A percentile compares a stretch with the other conserved stretches of the same genome.
Evolutionary conservation across 2,888 invertebrate genomes (phyloP).

Genomic region (Eucera pruinosa): DNA sequence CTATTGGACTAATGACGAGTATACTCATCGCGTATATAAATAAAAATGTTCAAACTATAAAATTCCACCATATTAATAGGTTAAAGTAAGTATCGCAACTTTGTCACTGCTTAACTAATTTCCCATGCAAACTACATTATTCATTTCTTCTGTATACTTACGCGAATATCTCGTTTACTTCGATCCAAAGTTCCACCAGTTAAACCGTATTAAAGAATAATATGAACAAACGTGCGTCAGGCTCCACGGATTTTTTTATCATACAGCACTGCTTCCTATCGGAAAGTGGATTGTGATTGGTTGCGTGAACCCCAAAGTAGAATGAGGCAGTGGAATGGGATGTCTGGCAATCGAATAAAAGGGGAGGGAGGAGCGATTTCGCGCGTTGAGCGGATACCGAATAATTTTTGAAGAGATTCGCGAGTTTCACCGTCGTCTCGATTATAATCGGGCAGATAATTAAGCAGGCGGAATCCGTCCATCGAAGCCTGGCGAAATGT

Average conservation of each 20-base stretch:
- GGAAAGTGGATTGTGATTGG: constrained; percentile 71
- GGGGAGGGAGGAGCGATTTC: constrained; percentile 81
- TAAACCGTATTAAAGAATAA: too few relatives aligned
- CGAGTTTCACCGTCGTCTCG: constrained; percentile 28
- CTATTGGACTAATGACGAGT: too few relatives aligned
- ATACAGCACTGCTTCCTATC: constrained; percentile 68
- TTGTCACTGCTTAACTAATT: too few relatives aligned
- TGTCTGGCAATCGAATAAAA: constrained; percentile 82
- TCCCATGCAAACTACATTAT: too few relatives aligned
- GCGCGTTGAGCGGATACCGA: constrained; percentile 80
- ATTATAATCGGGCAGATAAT: constrained; percentile 33
- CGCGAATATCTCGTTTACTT: too few relatives aligned
- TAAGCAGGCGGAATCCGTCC: constrained; percentile 62
- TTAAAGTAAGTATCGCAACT: too few relatives aligned
- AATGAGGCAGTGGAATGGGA: constrained; percentile 68
- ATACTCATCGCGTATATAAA: too few relatives aligned
- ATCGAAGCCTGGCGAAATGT: constrained; percentile 77
- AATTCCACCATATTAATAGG: too few relatives aligned
- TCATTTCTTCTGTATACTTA: too few relatives aligned
- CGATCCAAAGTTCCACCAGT: too few relatives aligned
- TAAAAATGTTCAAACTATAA: too few relatives aligned
- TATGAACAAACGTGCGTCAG: not conserved
- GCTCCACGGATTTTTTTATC: constrained; percentile 43
- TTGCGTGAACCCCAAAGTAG: constrained; percentile 56
- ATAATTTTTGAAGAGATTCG: constrained; percentile 67